Evolutionary conservation across 2,888 invertebrate genomes (phyloP).

Genomic region (Ligdia adustata): DNA sequence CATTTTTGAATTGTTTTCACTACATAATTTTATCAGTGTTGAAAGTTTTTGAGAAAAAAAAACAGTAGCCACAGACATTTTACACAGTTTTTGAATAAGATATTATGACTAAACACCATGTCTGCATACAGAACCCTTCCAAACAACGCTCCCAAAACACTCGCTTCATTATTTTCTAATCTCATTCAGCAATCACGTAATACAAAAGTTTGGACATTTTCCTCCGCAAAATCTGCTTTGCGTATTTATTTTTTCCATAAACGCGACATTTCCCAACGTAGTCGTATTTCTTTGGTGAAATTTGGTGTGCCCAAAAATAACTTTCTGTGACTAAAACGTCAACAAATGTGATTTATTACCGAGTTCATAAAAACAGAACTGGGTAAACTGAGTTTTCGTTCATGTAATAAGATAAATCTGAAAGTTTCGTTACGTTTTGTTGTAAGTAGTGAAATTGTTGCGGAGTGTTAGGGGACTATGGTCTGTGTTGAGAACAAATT

Average conservation of each 20-base stretch:
- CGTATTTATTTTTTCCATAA: slow-evolving; percentile 8
- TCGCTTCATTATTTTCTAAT: slow-evolving; percentile 50
- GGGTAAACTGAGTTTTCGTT: slow-evolving; percentile 16
- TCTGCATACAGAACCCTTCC: too few relatives aligned
- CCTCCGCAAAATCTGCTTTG: slow-evolving; percentile 6
- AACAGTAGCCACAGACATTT: too few relatives aligned
- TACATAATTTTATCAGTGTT: too few relatives aligned
- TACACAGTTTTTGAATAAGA: too few relatives aligned
- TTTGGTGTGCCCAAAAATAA: slow-evolving; percentile 9
- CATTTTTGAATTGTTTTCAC: too few relatives aligned
- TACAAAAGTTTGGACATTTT: slow-evolving; percentile 12
- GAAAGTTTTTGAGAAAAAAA: too few relatives aligned
- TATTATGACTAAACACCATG: too few relatives aligned
- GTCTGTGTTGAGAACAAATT: slow-evolving; percentile 1
- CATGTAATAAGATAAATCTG: slow-evolving; percentile 33
- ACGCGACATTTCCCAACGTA: slow-evolving; percentile 7
- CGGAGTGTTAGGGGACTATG: slow-evolving; percentile 1
- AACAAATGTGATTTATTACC: slow-evolving; percentile 27
- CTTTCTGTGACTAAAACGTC: slow-evolving; percentile 12
- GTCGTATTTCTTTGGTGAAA: slow-evolving; percentile 12
- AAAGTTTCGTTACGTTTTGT: slow-evolving; percentile 29
- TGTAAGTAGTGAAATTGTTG: slow-evolving; percentile 19
- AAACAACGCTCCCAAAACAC: too few relatives aligned
- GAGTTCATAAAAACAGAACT: slow-evolving; percentile 14
- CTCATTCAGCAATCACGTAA: slow-evolving; percentile 42